A percentile compares a stretch with the other conserved stretches of the same genome.
Evolutionary conservation across 2,113 vertebrate genomes (phyloP).

Genomic region (Proteles cristata): DNA sequence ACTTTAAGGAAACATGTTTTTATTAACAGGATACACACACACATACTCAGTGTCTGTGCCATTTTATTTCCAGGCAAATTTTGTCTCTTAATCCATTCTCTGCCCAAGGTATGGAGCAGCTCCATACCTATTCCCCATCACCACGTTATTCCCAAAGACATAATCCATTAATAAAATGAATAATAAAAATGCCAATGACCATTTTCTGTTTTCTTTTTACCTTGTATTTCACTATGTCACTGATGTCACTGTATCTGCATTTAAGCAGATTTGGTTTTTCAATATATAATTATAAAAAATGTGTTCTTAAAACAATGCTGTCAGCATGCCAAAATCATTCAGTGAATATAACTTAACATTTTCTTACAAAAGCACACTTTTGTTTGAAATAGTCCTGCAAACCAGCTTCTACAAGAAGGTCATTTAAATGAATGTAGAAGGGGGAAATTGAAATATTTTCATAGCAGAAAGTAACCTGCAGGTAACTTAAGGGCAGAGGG

Average conservation of each 20-base stretch:
- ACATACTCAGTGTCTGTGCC: neutral
- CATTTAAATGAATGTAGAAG: neutral
- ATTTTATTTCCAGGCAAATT: neutral
- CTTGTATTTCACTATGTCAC: neutral
- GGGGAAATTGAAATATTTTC: neutral
- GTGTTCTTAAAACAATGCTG: neutral
- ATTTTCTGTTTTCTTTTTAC: neutral
- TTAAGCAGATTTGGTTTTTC: neutral
- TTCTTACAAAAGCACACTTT: neutral
- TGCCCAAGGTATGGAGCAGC: neutral
- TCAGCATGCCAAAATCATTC: neutral
- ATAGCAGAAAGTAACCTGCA: neutral
- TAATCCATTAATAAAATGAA: neutral
- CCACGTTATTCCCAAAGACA: neutral
- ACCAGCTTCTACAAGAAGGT: neutral
- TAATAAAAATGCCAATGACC: neutral
- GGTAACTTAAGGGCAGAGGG: neutral
- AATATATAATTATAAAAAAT: neutral
- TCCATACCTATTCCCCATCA: neutral
- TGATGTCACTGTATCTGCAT: neutral
- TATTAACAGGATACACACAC: neutral
- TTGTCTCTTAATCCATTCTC: neutral
- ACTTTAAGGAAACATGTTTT: neutral
- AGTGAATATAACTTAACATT: neutral
- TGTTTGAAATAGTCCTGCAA: neutral